Conservation (phyloP, 2,888 invertebrate genomes). For the Venusia cambrica region DNA sequence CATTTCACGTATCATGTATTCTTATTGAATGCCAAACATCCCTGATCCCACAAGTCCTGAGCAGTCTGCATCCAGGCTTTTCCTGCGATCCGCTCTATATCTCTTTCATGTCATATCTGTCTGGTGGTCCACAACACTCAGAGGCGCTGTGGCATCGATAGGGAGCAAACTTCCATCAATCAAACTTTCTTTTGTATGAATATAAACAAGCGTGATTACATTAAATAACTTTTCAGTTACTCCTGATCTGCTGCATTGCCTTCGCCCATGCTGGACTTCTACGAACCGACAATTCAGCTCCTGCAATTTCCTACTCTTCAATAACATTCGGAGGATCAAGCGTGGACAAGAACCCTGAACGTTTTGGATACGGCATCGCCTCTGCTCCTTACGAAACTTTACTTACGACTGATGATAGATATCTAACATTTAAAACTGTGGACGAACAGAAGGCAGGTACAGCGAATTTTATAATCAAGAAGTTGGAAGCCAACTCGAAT, state of each 20-base stretch:
- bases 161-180: no score
- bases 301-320: constrained; percentile 36
- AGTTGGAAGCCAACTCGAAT: constrained; percentile 28
- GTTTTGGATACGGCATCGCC: not conserved
- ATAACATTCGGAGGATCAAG: constrained; percentile 9
- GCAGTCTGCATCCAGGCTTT: no score
- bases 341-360: not conserved
- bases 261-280: constrained; percentile 35
- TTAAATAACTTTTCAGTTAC: constrained; percentile 47
- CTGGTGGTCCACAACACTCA: no score
- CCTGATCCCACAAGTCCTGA: no score
- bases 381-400: not conserved
- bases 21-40: no score
- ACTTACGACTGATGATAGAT: constrained; percentile 24
- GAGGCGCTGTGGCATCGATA: no score
- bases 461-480: constrained; percentile 32
- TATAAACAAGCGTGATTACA: no score
- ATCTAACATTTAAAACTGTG: constrained; percentile 31
- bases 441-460: constrained; percentile 30
- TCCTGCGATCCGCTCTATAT: no score
- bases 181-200: constrained; percentile 13
- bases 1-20: no score
- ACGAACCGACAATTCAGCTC: constrained; percentile 31
- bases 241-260: constrained; percentile 35
- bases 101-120: no score